Evolutionary conservation across 1,140 invertebrate genomes (phyloP).

Genomic region (Leptinotarsa lineolata): DNA sequence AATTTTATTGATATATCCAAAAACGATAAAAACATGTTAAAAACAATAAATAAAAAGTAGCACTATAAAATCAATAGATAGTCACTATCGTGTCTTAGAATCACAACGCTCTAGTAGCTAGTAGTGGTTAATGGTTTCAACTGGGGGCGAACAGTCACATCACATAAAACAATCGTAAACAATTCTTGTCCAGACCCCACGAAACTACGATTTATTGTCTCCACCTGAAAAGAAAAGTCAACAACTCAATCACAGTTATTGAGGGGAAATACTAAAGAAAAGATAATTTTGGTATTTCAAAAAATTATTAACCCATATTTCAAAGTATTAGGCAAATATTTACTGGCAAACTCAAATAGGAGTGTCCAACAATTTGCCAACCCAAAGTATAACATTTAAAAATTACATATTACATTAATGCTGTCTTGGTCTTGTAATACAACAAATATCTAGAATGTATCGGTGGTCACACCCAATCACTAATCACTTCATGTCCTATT

Average conservation of each 20-base stretch:
- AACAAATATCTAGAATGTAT: no score
- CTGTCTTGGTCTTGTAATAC: no score
- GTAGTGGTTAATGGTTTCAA: slow-evolving; percentile 24
- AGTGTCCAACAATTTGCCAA: not conserved
- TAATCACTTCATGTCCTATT: no score
- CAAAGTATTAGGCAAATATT: not conserved
- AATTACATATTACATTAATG: not conserved
- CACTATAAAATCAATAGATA: slow-evolving; percentile 47
- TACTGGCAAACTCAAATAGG: not conserved
- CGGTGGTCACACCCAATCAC: no score
- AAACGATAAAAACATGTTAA: slow-evolving; percentile 29
- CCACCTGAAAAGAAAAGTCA: slow-evolving; percentile 41
- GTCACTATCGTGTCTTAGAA: slow-evolving; percentile 44
- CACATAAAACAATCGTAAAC: slow-evolving; percentile 39
- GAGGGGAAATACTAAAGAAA: no score
- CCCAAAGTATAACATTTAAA: not conserved
- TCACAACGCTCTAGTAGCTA: slow-evolving; percentile 47
- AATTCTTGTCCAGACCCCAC: slow-evolving; percentile 31
- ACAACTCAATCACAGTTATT: no score
- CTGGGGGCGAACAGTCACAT: slow-evolving; percentile 36
- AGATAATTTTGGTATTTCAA: no score
- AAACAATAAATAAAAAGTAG: slow-evolving; percentile 46
- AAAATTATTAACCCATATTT: not conserved
- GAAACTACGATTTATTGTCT: slow-evolving; percentile 50
- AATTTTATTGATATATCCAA: slow-evolving; percentile 4